These are phyloP conservation scores for Lanistes nyassanus DNA, from an alignment of 1,140 invertebrate species.

Conservation along the genomic window DNA sequence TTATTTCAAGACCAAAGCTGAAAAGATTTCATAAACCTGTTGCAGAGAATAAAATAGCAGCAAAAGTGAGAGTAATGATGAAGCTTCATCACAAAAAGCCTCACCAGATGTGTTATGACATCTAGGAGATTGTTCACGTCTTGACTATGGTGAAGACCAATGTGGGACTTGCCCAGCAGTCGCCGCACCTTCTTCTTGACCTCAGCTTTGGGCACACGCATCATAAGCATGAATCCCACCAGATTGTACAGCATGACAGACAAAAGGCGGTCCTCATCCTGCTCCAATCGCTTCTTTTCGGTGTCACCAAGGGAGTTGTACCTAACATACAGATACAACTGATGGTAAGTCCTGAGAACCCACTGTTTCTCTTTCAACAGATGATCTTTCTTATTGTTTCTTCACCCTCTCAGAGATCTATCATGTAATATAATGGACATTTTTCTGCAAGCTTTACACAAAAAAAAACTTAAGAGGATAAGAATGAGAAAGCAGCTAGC, in stretches of 20 bases:
- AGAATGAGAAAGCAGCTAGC: too few relatives aligned
- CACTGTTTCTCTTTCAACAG: too few relatives aligned
- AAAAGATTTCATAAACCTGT: too few relatives aligned
- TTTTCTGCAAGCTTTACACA: too few relatives aligned
- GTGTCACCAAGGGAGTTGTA: constrained; percentile 94
- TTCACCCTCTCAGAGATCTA: too few relatives aligned
- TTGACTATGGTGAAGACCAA: constrained; percentile 96
- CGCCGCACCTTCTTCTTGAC: constrained; percentile 92
- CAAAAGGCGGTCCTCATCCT: constrained; percentile 96
- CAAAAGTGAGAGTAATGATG: not conserved
- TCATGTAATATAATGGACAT: too few relatives aligned
- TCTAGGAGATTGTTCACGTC: constrained; percentile 97
- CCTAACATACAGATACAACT: constrained; percentile 58
- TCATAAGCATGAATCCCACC: constrained; percentile 95
- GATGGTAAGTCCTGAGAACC: too few relatives aligned
- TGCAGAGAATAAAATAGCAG: not conserved
- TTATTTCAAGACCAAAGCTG: not conserved
- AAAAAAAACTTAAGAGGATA: too few relatives aligned
- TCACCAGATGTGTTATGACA: constrained; percentile 92
- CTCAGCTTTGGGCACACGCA: constrained; percentile 87
- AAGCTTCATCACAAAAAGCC: constrained; percentile 44
- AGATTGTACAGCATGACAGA: constrained; percentile 97
- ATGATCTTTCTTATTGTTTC: too few relatives aligned
- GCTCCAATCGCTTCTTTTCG: constrained; percentile 94
- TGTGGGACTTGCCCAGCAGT: constrained; percentile 96